Conservation (phyloP, 1,140 invertebrate species). For the Papilio machaon region DNA sequence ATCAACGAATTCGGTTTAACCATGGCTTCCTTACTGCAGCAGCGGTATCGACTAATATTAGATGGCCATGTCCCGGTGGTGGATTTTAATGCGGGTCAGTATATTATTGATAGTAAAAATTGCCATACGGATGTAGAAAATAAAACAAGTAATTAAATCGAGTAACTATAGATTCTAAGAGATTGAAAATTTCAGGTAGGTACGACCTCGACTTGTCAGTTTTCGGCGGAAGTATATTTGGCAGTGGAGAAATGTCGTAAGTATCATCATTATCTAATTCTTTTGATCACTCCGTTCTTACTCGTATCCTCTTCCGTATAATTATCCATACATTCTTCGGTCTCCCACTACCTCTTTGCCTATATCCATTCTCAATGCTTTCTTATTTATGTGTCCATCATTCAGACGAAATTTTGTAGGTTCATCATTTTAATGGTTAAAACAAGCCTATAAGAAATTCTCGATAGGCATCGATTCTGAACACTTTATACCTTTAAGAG, state of each 20-base stretch:
- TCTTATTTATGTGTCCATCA: too few species aligned
- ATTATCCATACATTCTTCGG: too few species aligned
- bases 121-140: not conserved
- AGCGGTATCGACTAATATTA: slow-evolving; percentile 40
- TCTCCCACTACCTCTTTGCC: too few species aligned
- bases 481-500: too few species aligned
- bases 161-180: not conserved
- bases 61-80: slow-evolving; percentile 43
- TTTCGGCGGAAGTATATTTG: slow-evolving; percentile 42
- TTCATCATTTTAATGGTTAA: too few species aligned
- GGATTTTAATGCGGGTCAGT: slow-evolving; percentile 44
- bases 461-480: too few species aligned
- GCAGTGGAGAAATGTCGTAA: slow-evolving; percentile 48
- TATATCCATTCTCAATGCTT: too few species aligned
- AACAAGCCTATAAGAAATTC: too few species aligned
- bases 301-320: too few species aligned
- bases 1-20: slow-evolving; percentile 40
- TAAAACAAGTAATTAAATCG: not conserved
- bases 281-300: too few species aligned
- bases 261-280: not conserved
- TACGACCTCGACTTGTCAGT: slow-evolving; percentile 44
- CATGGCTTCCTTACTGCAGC: not conserved
- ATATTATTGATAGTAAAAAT: not conserved
- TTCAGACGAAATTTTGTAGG: too few species aligned
- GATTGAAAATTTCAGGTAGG: slow-evolving; percentile 34